Percentiles rank a stretch among this genome's conserved stretches.
These are phyloP conservation scores for Gila robusta DNA, from an alignment of 2,797 vertebrate species.

Conservation along the genomic window DNA sequence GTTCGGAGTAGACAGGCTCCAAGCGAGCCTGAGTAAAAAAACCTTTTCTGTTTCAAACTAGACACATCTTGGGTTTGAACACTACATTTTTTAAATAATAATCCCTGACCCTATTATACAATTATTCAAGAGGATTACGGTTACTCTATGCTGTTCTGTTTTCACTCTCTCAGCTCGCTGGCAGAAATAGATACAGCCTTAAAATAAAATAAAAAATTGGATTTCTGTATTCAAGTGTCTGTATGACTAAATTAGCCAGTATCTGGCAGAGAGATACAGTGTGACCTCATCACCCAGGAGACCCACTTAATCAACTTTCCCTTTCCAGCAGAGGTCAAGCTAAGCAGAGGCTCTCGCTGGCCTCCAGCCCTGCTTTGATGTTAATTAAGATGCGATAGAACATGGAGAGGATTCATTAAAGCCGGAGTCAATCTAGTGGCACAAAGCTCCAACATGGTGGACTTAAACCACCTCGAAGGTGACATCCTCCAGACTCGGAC, in stretches of 20 bases:
- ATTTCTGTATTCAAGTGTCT: slow-evolving; percentile 29
- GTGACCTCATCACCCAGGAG: slow-evolving; percentile 64
- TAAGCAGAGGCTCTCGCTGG: slow-evolving; percentile 71
- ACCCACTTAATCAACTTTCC: slow-evolving; percentile 82
- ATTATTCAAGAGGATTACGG: slow-evolving; percentile 50
- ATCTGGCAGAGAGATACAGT: slow-evolving; percentile 50
- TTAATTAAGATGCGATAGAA: slow-evolving; percentile 86
- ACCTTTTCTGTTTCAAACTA: slow-evolving; percentile 52
- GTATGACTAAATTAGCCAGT: slow-evolving; percentile 57
- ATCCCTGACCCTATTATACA: slow-evolving; percentile 55
- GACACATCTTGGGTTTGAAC: slow-evolving; percentile 36
- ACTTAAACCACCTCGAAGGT: slow-evolving; percentile 58
- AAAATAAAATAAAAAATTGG: slow-evolving; percentile 32
- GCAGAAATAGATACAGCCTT: slow-evolving; percentile 39
- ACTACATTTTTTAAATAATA: slow-evolving; percentile 51
- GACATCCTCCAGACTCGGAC: slow-evolving; percentile 43
- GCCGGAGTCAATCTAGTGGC: slow-evolving; percentile 74
- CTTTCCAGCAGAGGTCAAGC: slow-evolving; percentile 78
- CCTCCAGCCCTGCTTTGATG: slow-evolving; percentile 81
- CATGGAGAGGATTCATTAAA: slow-evolving; percentile 82
- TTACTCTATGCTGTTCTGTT: slow-evolving; percentile 20
- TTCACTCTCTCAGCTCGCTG: slow-evolving; percentile 2
- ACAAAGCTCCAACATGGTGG: slow-evolving; percentile 68
- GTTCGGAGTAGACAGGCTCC: slow-evolving; percentile 75
- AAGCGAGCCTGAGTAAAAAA: slow-evolving; percentile 68